These are phyloP conservation scores for Sminthurides aquaticus DNA, from an alignment of 2,888 invertebrate species.

Conservation along the genomic window DNA sequence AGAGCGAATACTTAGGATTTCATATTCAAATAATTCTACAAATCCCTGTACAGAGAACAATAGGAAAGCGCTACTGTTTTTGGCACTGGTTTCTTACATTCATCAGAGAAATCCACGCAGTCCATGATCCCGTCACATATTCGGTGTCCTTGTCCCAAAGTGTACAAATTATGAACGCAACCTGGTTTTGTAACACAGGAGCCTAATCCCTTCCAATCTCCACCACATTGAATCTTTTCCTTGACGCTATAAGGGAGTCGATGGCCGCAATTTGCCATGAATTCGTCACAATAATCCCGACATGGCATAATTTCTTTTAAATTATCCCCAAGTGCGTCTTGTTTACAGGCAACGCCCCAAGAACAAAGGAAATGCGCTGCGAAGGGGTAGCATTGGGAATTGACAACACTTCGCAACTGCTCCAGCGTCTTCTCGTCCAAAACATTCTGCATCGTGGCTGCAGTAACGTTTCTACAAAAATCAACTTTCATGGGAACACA, in stretches of 20 bases:
- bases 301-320: constrained; percentile 53
- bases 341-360: constrained; percentile 39
- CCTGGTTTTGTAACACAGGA: constrained; percentile 72
- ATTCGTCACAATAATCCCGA: constrained; percentile 74
- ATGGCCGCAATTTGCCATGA: constrained; percentile 72
- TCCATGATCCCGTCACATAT: constrained; percentile 81
- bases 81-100: constrained; percentile 17
- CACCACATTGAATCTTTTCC: constrained; percentile 46
- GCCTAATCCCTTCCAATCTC: constrained; percentile 64
- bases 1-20: no score
- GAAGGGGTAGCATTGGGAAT: constrained; percentile 79
- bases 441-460: constrained; percentile 50
- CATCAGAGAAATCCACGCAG: constrained; percentile 71
- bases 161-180: constrained; percentile 66
- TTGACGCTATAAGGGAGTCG: constrained; percentile 64
- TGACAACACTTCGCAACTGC: constrained; percentile 65
- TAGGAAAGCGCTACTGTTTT: no score
- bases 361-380: constrained; percentile 80
- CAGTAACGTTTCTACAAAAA: constrained; percentile 36
- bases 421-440: constrained; percentile 35
- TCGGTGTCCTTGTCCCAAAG: constrained; percentile 65
- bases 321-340: constrained; percentile 32
- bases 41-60: no score
- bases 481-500: constrained; percentile 40
- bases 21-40: no score